These are phyloP conservation scores for Xanthostigma xanthostigma DNA, from an alignment of 2,888 invertebrate genomes.

Conservation along the genomic window DNA sequence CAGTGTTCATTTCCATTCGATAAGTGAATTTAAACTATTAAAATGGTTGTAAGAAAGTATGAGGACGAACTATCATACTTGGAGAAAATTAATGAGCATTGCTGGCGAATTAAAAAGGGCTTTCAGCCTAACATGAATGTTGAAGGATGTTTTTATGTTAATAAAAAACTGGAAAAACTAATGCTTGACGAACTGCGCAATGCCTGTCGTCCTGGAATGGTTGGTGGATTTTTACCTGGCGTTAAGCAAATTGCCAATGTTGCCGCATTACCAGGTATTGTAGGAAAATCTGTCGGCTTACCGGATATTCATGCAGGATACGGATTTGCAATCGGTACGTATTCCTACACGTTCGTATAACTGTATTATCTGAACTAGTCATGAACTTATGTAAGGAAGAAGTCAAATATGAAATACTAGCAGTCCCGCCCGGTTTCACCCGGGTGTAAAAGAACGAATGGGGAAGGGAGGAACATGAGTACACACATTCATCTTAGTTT, in stretches of 20 bases:
- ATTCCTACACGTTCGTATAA: background rate
- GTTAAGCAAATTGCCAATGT: slow-evolving; percentile 99
- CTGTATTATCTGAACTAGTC: background rate
- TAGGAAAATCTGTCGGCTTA: slow-evolving; percentile 81
- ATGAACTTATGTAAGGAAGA: background rate
- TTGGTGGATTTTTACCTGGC: slow-evolving; percentile 95
- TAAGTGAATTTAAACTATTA: slow-evolving; percentile 13
- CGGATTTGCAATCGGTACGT: slow-evolving; percentile 90
- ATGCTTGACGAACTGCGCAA: slow-evolving; percentile 95
- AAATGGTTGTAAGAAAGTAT: slow-evolving; percentile 81
- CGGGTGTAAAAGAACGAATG: too few species aligned
- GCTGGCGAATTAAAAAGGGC: slow-evolving; percentile 93
- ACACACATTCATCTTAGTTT: too few species aligned
- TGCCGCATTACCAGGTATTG: slow-evolving; percentile 94
- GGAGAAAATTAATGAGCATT: slow-evolving; percentile 70
- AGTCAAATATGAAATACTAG: slow-evolving; percentile 1
- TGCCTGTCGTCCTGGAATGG: slow-evolving; percentile 73
- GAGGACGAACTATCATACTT: slow-evolving; percentile 87
- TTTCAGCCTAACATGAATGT: slow-evolving; percentile 99
- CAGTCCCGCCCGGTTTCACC: too few species aligned
- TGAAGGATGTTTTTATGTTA: slow-evolving; percentile 95
- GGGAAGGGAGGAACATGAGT: too few species aligned
- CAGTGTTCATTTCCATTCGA: too few species aligned
- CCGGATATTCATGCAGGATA: slow-evolving; percentile 98
- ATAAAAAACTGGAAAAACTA: slow-evolving; percentile 74